Base-by-base conservation (phyloP, 1,140 invertebrate genomes). In the Trypoxylus dichotomus region DNA sequence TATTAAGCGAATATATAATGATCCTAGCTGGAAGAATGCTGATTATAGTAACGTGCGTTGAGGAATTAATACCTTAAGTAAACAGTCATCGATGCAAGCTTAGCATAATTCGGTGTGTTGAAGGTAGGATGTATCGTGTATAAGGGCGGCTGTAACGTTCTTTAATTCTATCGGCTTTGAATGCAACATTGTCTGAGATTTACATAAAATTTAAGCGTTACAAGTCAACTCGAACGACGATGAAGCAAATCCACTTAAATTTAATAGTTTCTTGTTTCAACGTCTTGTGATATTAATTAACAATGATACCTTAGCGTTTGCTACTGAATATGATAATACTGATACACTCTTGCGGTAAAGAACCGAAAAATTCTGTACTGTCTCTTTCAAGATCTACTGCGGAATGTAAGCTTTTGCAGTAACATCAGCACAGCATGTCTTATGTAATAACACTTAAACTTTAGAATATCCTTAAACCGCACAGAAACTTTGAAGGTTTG, bases 131-230 rank as follows among this genome's bases (percentile, higher is more conserved):
- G 6, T 15, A 6, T 6, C n/a, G 15, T 54, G 5, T 5, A 54
- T n/a, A 68, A 24, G 25, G 60, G 27, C 6, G 2, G 24, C 24
- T 24, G 60, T 68, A 27, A 29, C 15, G 60, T 68, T 68, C 60
- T 68, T 68, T 24, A 68, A 68, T 29, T 68, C 24, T 68, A 68
- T 24, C 60, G 25, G 60, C 2, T 68, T 68, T 68, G 27, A 68
- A 68, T 68, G 60, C 60, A 68, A 68, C 60, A 68, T 68, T 10
- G 24, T 68, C 60, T 68, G 24, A 24, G 60, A 68, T 68, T 68
- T 68, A 24, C 60, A 68, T 68, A 68, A 19, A 68, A 68, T 68
- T 68, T 68, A 25, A 68, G 27, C 24, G 60, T 68, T 29, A 27
- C 24, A 68, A 24, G 19, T 15, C 24, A 24, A 3, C 24, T 68